Evolutionary conservation across 2,888 invertebrate genomes (phyloP), one percentile per base, ranked within the genome.

Genomic region (Pinctada fucata): DNA sequence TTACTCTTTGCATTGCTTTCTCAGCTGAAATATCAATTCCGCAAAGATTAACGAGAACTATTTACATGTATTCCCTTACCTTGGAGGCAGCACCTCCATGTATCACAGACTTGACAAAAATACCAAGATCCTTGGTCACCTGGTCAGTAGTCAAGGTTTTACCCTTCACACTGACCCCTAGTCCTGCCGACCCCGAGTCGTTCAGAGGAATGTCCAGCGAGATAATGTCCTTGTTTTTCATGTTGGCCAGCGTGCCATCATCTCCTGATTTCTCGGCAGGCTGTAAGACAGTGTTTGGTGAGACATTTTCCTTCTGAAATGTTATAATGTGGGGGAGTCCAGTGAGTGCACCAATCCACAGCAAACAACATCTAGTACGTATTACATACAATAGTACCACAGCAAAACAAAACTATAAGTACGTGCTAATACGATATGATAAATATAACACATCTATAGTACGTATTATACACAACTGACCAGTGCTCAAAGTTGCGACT

Each of bases 121-220:
- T 99, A 64, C 99, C 99, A 85, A 98, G 93, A 93, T 99, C 99
- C 86, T 94, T 94, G 52, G 92, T 92, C 86, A 85, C 86, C 31
- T 90, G 88, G n/a, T 82, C 82, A 3, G 88, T 86, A 2, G 87
- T 86, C n/a, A 87, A 79, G 2, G 97, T 97, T 93, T 98, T 98
- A 47, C 99, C 99, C 93, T 99, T 99, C n/a, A 99, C 98, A 91
- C 97, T 98, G 78, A 99, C 97, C 16, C 95, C 99, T 0, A 99
- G 94, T 0, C 99, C 99, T 1, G 99, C 99, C 90, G 98, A 98
- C 91, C 99, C 98, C 0, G 98, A 96, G 92, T 99, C 99, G 91
- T 98, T 97, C 0, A 99, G 96, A 2, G 99, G 97, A 88, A 99
- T 98, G 90, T 98, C 97, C 84, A 99, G 94, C 1, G 96, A 96